Conservation (phyloP, 2,113 vertebrate species). For the Alouatta palliata region DNA sequence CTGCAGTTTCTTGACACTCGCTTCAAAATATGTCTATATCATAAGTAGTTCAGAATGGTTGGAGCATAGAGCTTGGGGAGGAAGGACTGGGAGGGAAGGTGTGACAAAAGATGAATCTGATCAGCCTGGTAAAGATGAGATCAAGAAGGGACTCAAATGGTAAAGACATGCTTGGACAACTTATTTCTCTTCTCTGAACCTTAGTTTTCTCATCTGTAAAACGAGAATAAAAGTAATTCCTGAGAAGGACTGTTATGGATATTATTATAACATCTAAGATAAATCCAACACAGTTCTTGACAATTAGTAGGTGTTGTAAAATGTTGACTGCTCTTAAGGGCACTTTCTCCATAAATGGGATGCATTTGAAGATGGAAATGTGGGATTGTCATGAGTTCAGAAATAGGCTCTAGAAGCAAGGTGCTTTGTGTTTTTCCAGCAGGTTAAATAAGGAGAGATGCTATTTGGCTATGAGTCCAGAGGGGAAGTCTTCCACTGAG, state of each 20-base stretch:
- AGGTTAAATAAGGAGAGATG: neutral
- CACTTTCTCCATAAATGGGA: neutral
- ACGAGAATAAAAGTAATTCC: neutral
- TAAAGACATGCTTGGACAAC: neutral
- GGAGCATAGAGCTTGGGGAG: neutral
- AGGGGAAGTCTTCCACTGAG: neutral
- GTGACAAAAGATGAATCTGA: neutral
- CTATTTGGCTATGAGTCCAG: neutral
- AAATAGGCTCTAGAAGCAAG: neutral
- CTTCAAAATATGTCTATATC: neutral
- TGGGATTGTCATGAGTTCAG: neutral
- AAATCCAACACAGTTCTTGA: neutral
- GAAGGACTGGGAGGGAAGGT: neutral
- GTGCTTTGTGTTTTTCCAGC: neutral
- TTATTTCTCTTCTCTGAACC: neutral
- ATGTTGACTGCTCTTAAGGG: neutral
- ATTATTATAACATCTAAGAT: neutral
- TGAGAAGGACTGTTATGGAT: neutral
- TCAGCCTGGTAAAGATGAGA: neutral
- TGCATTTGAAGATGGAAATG: neutral
- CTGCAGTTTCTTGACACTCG: neutral
- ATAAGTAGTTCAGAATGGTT: neutral
- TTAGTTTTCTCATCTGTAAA: neutral
- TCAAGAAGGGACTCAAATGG: neutral
- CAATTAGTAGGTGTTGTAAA: neutral